Percentiles rank a stretch among this genome's conserved stretches.
phyloP scores from a whole-genome alignment of 2,888 invertebrate genomes.

The Aphodius granarius region DNA sequence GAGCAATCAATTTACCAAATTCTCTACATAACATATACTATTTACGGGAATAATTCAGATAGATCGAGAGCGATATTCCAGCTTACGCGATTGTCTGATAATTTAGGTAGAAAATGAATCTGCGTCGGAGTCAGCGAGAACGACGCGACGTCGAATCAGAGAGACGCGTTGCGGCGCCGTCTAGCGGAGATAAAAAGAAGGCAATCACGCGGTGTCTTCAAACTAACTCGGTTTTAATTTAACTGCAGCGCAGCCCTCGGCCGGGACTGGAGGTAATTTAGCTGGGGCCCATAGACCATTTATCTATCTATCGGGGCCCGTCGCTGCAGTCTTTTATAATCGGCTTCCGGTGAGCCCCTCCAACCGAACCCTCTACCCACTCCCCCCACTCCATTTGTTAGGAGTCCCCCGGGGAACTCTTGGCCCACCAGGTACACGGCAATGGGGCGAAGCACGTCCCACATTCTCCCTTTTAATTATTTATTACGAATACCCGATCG shows the following conservation, averaged over 20 bases:
- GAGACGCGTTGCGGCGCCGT: conserved; percentile 12
- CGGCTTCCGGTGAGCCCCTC: conserved; percentile 34
- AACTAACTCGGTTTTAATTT: conserved; percentile 47
- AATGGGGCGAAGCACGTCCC: conserved; percentile 4
- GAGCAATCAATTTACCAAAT: not conserved
- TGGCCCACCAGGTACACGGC: not conserved
- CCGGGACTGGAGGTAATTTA: conserved; percentile 45
- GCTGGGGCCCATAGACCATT: conserved; percentile 46
- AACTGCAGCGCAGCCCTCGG: conserved; percentile 36
- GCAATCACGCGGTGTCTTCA: conserved; percentile 13
- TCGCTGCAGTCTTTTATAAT: conserved; percentile 37
- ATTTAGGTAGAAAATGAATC: not conserved
- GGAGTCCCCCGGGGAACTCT: not conserved
- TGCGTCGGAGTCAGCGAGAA: conserved; percentile 6
- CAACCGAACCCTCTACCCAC: not conserved
- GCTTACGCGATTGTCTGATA: not conserved
- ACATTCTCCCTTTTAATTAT: conserved; percentile 8
- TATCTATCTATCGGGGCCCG: conserved; percentile 39
- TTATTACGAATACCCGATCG: conserved; percentile 8
- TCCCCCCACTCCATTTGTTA: not conserved
- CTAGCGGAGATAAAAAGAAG: conserved; percentile 11
- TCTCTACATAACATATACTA: not conserved
- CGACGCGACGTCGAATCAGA: not conserved
- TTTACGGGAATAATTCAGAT: not conserved
- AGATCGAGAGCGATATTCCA: not conserved